Base-by-base conservation (phyloP, 2,797 vertebrate species). In the Adrianichthys oophorus region DNA sequence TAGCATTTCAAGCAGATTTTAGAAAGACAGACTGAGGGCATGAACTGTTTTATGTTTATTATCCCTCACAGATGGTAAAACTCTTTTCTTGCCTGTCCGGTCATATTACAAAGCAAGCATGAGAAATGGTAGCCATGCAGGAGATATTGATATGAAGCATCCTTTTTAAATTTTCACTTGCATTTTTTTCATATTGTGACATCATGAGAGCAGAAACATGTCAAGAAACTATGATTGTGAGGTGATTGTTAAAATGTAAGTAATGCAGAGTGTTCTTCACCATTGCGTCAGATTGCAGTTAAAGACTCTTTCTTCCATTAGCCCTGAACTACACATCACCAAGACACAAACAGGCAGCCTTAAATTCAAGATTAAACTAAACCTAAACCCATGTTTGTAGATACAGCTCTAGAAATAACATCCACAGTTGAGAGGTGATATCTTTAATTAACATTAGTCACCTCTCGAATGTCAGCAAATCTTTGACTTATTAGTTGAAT, bases 281-380 rank as follows among this genome's bases (percentile, higher is more conserved):
- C 50, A 71, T 7, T 1, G 57, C 15, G 16, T 52, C 76, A 71
- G 65, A 74, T 81, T 59, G 65, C 72, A 82, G 81, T 86, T 82
- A 89, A 85, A 47, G 66, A 76, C 82, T 81, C 68, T 80, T 80
- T 70, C 56, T 15, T 70, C 68, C 18, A 48, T 83, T 23, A 24
- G 73, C 76, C 70, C 48, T 16, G 18, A 23, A 56, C 48, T 26
- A 53, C 64, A 62, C 72, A 62, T 82, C 61, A 58, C 50, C 44
- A 45, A 58, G 56, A 62, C 55, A 17, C 48, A 66, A 65, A 66
- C 69, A 69, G 32, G 16, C 21, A 15, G 29, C 10, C 0, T 7
- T 29, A 29, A 0, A 29, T 29, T 29, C 8, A 29, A 29, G 26
- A 29, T 7, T 7, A 29, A 29, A 7, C 26, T 29, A 29, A 29